Evolutionary conservation across 2,888 invertebrate genomes (phyloP).

Genomic region (Caenorhabditis parvicauda): DNA sequence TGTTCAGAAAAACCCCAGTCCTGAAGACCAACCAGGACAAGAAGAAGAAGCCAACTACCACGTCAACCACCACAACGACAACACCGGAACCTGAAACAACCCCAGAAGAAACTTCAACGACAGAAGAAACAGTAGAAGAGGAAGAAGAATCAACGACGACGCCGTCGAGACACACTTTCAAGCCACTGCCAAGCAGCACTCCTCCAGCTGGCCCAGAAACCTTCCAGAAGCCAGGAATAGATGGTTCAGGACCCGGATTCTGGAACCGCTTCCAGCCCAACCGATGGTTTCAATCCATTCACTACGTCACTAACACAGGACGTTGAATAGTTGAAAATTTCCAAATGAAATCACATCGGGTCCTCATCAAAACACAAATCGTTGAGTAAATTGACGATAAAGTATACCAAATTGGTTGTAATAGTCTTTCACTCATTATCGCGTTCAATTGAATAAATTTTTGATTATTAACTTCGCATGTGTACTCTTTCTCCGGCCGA

Average conservation of each 20-base stretch:
- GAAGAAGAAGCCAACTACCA: constrained; percentile 4
- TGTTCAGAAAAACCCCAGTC: constrained; percentile 17
- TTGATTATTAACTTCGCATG: no score
- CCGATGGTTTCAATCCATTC: constrained; percentile 58
- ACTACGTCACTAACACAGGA: constrained; percentile 60
- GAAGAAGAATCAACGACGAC: constrained; percentile 7
- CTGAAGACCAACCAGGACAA: constrained; percentile 12
- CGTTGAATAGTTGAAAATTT: no score
- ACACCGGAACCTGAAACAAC: no score
- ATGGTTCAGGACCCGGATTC: constrained; percentile 39
- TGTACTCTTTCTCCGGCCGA: no score
- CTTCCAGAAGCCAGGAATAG: constrained; percentile 40
- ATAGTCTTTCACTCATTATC: no score
- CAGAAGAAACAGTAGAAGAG: neutral
- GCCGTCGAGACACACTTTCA: constrained; percentile 48
- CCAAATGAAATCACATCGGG: no score
- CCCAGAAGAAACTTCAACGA: neutral
- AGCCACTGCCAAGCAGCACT: constrained; percentile 43
- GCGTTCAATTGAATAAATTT: no score
- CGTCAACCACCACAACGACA: no score
- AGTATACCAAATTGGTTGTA: no score
- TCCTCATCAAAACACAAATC: no score
- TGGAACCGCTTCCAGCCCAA: constrained; percentile 61
- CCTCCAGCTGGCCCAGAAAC: constrained; percentile 39
- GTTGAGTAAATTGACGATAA: no score